These are phyloP conservation scores for Furcula furcula DNA, from an alignment of 2,888 invertebrate genomes.

Conservation along the genomic window DNA sequence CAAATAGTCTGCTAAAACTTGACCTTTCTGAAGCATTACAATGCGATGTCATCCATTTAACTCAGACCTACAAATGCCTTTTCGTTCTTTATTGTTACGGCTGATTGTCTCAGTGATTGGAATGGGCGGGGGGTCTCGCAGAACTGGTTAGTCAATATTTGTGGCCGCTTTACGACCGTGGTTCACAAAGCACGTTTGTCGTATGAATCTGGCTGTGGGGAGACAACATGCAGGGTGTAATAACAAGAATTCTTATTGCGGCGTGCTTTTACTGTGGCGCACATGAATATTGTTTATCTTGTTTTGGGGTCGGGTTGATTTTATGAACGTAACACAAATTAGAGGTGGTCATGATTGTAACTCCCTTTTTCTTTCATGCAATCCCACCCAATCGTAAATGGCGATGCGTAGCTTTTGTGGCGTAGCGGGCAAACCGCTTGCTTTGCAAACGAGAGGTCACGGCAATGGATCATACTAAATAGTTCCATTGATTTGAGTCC, in stretches of 20 bases:
- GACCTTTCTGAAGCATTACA: slow-evolving; percentile 14
- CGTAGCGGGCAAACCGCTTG: too few species aligned
- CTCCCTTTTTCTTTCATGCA: too few species aligned
- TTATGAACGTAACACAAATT: too few species aligned
- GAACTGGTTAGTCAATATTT: slow-evolving; percentile 34
- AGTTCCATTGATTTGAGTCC: too few species aligned
- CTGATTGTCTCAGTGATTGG: slow-evolving; percentile 23
- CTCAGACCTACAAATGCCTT: slow-evolving; percentile 15
- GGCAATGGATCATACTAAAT: too few species aligned
- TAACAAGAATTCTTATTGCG: slow-evolving; percentile 4
- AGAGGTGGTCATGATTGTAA: too few species aligned
- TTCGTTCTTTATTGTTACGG: slow-evolving; percentile 13
- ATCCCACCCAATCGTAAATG: too few species aligned
- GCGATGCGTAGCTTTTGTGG: too few species aligned
- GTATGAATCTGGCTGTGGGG: slow-evolving; percentile 5
- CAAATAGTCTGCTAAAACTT: slow-evolving; percentile 6
- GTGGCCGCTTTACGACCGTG: slow-evolving; percentile 10
- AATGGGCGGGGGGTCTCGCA: slow-evolving; percentile 20
- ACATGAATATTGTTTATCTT: too few species aligned
- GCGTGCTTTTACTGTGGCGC: too few species aligned
- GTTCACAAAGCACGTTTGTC: slow-evolving; percentile 6
- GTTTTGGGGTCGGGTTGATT: too few species aligned
- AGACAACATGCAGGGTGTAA: slow-evolving; percentile 1
- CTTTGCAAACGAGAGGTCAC: too few species aligned
- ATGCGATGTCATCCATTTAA: slow-evolving; percentile 13